Conservation (phyloP, 2,113 vertebrate genomes). For the Corythornis vintsioides region DNA sequence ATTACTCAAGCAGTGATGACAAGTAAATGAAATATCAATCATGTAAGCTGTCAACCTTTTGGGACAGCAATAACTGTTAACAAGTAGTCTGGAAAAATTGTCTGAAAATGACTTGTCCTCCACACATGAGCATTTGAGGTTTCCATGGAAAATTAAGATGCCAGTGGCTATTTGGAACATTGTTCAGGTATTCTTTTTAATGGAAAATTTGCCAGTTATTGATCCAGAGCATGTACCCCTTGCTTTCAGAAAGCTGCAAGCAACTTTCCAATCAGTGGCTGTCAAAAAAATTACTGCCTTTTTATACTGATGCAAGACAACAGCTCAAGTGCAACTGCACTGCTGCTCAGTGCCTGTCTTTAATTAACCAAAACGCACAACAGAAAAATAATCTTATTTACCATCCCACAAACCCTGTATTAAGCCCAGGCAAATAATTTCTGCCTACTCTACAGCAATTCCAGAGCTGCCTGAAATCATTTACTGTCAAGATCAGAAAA, state of each 20-base stretch:
- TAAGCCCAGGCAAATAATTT: background rate
- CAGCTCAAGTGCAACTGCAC: conserved; percentile 50
- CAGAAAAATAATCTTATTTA: background rate
- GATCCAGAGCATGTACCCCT: conserved; percentile 90
- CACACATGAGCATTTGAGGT: conserved; percentile 70
- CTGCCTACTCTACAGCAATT: conserved; percentile 7
- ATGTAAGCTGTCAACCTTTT: conserved; percentile 84
- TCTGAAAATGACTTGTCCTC: conserved; percentile 82
- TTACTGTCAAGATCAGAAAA: background rate
- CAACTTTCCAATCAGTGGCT: conserved; percentile 93
- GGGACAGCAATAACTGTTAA: conserved; percentile 88
- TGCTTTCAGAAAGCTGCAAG: conserved; percentile 85
- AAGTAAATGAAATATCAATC: conserved; percentile 86
- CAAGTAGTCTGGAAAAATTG: conserved; percentile 87
- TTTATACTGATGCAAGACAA: conserved; percentile 80
- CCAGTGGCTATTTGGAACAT: conserved; percentile 92
- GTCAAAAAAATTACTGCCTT: conserved; percentile 90
- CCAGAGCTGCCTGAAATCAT: background rate
- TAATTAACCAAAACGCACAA: conserved; percentile 68
- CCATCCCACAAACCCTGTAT: background rate
- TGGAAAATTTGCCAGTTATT: conserved; percentile 98
- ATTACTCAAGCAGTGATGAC: conserved; percentile 80
- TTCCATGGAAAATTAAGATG: conserved; percentile 82
- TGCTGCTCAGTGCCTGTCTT: conserved; percentile 44
- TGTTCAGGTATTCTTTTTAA: conserved; percentile 95